These are phyloP conservation scores for Lycocorax pyrrhopterus DNA, from an alignment of 2,113 vertebrate species.

Conservation along the genomic window DNA sequence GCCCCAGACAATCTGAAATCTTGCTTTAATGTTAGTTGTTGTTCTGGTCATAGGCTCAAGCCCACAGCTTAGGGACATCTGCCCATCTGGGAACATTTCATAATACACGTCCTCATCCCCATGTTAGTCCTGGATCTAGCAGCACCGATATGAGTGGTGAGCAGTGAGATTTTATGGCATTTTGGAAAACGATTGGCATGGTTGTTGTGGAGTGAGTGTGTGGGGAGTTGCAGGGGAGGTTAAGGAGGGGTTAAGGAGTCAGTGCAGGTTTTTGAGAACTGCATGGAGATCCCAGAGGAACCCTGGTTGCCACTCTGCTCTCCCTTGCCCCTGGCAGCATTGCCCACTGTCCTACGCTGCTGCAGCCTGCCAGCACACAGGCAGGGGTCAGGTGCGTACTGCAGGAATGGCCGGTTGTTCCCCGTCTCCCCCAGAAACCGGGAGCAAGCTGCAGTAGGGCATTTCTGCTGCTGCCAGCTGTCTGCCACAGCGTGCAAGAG, in stretches of 20 bases:
- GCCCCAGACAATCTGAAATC: neutral
- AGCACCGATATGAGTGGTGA: accelerated
- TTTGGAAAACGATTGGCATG: neutral
- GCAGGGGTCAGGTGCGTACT: neutral
- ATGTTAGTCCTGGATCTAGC: neutral
- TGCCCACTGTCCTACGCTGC: neutral
- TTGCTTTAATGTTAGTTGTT: neutral
- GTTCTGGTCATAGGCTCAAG: neutral
- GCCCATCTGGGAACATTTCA: neutral
- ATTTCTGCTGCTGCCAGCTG: neutral
- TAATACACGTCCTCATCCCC: neutral
- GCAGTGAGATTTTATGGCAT: neutral
- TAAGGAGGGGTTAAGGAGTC: neutral
- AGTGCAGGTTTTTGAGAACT: neutral
- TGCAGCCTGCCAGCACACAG: neutral
- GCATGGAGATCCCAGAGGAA: neutral
- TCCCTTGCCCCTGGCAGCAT: neutral
- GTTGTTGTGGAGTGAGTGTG: neutral
- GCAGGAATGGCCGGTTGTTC: neutral
- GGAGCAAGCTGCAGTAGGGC: neutral
- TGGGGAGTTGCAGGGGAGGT: neutral
- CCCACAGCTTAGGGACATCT: neutral
- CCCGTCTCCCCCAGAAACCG: neutral
- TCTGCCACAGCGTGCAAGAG: neutral
- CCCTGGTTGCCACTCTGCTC: neutral